Evolutionary conservation across 2,888 invertebrate species (phyloP).

Genomic region (Agrilus biguttatus): DNA sequence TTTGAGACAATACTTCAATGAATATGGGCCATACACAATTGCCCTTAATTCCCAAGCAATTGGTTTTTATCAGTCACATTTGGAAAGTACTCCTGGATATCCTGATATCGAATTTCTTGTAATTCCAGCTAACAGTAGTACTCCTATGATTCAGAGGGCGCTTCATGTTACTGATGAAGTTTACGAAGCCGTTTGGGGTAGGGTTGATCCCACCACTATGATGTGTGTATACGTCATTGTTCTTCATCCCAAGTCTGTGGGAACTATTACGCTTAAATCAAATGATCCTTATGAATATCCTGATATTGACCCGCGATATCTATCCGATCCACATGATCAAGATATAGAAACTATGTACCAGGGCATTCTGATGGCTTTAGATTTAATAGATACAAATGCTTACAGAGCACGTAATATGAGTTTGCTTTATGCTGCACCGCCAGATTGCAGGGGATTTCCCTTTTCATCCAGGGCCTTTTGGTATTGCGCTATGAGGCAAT

Average conservation of each 20-base stretch:
- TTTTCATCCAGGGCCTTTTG: slow-evolving; percentile 32
- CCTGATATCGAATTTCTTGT: slow-evolving; percentile 11
- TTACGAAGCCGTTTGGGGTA: slow-evolving; percentile 4
- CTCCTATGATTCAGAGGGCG: slow-evolving; percentile 1
- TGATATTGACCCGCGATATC: slow-evolving; percentile 15
- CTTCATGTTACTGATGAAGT: slow-evolving; percentile 7
- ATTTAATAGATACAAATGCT: slow-evolving; percentile 32
- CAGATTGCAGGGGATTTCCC: slow-evolving; percentile 29
- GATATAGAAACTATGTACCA: slow-evolving; percentile 47
- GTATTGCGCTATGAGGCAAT: slow-evolving; percentile 31
- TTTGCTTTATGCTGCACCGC: slow-evolving; percentile 36
- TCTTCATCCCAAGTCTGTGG: slow-evolving; percentile 18
- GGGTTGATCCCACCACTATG: slow-evolving; percentile 8
- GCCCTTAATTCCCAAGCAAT: slow-evolving; percentile 7
- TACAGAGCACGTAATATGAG: slow-evolving; percentile 42
- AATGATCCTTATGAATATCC: slow-evolving; percentile 19
- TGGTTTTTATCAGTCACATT: slow-evolving; percentile 4
- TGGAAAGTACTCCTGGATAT: slow-evolving; percentile 2
- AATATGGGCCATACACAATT: slow-evolving; percentile 12
- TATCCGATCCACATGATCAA: slow-evolving; percentile 33
- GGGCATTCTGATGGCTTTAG: slow-evolving; percentile 33
- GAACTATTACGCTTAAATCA: slow-evolving; percentile 16
- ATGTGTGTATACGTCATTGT: slow-evolving; percentile 11
- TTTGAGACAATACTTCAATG: slow-evolving; percentile 11
- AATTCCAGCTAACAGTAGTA: slow-evolving; percentile 5